These are phyloP conservation scores for Scylla paramamosain DNA, from an alignment of 1,140 invertebrate genomes.

Conservation along the genomic window DNA sequence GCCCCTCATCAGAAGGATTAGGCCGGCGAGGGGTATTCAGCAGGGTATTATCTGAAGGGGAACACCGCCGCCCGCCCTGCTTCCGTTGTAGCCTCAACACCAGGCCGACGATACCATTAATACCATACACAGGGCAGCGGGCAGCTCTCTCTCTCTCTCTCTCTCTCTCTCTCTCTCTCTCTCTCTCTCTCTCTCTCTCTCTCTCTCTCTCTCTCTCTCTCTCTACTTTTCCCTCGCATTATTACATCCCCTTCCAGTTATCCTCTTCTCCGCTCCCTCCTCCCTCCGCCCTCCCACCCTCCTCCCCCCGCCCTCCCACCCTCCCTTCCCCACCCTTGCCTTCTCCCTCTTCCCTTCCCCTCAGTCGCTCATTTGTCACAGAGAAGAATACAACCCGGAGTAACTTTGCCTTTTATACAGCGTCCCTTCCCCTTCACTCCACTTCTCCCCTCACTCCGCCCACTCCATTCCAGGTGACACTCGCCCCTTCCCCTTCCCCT, in stretches of 20 bases:
- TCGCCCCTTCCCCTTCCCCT: too few relatives aligned
- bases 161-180: too few relatives aligned
- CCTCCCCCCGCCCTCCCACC: not conserved
- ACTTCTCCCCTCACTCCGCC: not conserved
- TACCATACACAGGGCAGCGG: too few relatives aligned
- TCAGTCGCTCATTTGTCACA: not conserved
- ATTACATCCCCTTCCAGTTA: too few relatives aligned
- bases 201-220: too few relatives aligned
- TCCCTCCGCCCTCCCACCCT: not conserved
- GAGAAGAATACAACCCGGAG: not conserved
- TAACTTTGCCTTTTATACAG: not conserved
- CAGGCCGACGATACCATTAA: too few relatives aligned
- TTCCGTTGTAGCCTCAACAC: not conserved
- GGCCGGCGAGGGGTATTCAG: not conserved
- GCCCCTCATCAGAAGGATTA: not conserved
- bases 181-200: too few relatives aligned
- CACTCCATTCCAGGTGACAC: too few relatives aligned
- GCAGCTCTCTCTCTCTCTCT: too few relatives aligned
- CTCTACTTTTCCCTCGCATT: too few relatives aligned
- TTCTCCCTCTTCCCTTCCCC: not conserved
- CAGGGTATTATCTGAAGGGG: not conserved
- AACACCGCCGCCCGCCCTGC: not conserved
- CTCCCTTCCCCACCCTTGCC: not conserved
- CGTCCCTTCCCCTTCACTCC: not conserved
- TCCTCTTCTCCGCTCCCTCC: too few relatives aligned